Evolutionary conservation across 2,888 invertebrate species (phyloP), one percentile per base, ranked within the genome.

Genomic region (Ichneumoninae sp.): DNA sequence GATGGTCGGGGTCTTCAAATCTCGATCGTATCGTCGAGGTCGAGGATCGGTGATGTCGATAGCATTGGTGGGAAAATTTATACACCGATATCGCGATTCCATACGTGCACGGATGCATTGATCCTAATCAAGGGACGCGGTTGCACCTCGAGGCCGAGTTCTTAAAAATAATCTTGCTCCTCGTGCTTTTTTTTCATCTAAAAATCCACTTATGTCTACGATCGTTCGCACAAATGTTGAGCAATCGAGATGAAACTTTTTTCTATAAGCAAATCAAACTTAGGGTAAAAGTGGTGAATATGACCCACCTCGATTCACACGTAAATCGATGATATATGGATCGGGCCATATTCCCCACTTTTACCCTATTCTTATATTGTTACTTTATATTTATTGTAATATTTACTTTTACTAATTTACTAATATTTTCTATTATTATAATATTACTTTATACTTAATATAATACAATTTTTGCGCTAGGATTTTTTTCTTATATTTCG

Each of bases 1-100:
- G 22, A 75, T 44, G 52, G n/a, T 30, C 47, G 19, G 33, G 33
- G n/a, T 33, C n/a, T n/a, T 68, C 30, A 62, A 76, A 54, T 70
- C 65, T 69, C 22, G 69, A 57, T 60, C 69, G 80, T 52, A 26
- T 54, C 26, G 26, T 6, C 19, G 36, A 5, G 36, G 1, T 33
- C 19, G 54, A 30, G 26, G 13, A 1, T 40, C 16, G 47, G 4
- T 16, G 50, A 30, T 30, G 26, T 69, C 30, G 19, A 69, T 26
- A 33, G 30, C 62, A 33, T 62, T 30, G 33, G 13, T 1, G n/a
- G 19, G 13, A 26, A 52, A 52, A 19, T 52, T 19, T 19, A 52
- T 19, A 6, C 1, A 52, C 19, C 52, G 19, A 52, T 8, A 19
- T 52, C 7, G 52, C 19, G 8, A 52, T n/a, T 6, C n/a, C 0